phyloP scores from a whole-genome alignment of 2,113 vertebrate species.

The zebrafish (Danio rerio) region GRCz12tu NC_133187.1:29772501-29773000 shows the following conservation, averaged over 20 bases:
- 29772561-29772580: constrained; percentile 72
- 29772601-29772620: constrained; percentile 99
- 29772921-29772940: too few species aligned
- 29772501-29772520: not conserved
- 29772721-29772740: not conserved
- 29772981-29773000: too few species aligned
- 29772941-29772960: too few species aligned
- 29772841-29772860: too few species aligned
- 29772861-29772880: too few species aligned
- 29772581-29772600: constrained; percentile 98
- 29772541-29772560: not conserved
- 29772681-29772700: constrained; percentile 20
- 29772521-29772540: not conserved
- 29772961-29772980: too few species aligned
- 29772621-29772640: constrained; percentile 99
- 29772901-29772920: too few species aligned
- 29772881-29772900: too few species aligned
- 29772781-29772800: not conserved
- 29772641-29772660: constrained; percentile 99
- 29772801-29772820: not conserved
- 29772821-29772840: too few species aligned
- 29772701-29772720: not conserved
- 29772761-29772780: not conserved
- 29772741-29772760: not conserved
- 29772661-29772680: constrained; percentile 98